Evolutionary conservation across 2,113 vertebrate genomes (phyloP), one percentile per base, ranked within the genome.

Genomic region (Salminus brasiliensis): DNA sequence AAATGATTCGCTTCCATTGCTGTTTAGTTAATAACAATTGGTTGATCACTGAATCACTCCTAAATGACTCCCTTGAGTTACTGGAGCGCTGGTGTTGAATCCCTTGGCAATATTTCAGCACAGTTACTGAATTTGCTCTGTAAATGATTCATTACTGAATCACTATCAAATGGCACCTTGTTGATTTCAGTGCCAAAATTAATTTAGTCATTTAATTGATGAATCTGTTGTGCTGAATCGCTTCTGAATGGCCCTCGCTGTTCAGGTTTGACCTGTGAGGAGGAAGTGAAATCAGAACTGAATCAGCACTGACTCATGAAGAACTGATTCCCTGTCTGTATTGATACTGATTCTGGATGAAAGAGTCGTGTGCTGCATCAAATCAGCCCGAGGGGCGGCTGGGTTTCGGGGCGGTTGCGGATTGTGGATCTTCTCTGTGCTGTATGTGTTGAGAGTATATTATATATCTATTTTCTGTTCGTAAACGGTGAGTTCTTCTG

Each of bases 381-480:
- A n/a, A n/a, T n/a, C n/a, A n/a, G n/a, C n/a, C n/a, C n/a, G n/a
- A n/a, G n/a, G 8, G 36, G 53, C 7, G 72, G 8, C 30, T n/a
- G 16, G 59, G 34, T 74, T 43, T 41, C 23, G 12, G 36, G 53
- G 36, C 53, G 21, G 36, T 41, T 23, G 5, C 27, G 18, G 9
- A 21, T 11, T 21, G 25, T 65, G 59, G 49, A 16, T 25, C 12
- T 12, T 1, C 41, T 65, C 30, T 65, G 59, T 65, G 16, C 57
- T 49, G 59, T 75, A 65, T 18, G 18, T 75, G 57, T 74, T 32
- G 72, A 47, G 47, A 29, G 62, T 67, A 21, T 53, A 29, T 53
- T 25, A 15, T 52, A 32, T 36, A 23, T 66, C 29, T 63, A 39
- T 30, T 69, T 78, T 57, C 5, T 57, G 49, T 57, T 36, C 34